Percentiles rank a stretch among this genome's conserved stretches.
Evolutionary conservation across 2,113 vertebrate species (phyloP).

Genomic region (Stomatorhinus ivindoensis): DNA sequence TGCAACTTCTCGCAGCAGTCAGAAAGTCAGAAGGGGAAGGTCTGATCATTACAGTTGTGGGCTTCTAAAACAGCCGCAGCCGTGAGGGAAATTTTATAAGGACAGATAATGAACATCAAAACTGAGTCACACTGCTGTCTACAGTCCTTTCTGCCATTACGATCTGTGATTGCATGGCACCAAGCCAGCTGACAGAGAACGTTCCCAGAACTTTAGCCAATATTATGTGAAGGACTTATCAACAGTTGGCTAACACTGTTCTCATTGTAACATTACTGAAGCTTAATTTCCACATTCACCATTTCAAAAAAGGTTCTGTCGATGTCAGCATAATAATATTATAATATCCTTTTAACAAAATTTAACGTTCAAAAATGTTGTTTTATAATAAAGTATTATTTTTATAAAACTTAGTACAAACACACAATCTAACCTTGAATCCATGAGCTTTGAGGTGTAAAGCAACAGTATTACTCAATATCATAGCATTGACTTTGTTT

Average conservation of each 20-base stretch:
- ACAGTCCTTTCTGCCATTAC: neutral
- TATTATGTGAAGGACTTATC: neutral
- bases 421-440: neutral
- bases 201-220: neutral
- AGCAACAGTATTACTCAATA: neutral
- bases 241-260: neutral
- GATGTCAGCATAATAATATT: neutral
- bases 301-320: neutral
- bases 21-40: neutral
- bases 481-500: neutral
- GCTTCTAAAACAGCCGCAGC: conserved; percentile 28
- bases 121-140: neutral
- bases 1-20: neutral
- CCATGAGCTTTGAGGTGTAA: neutral
- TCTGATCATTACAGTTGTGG: neutral
- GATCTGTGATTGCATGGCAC: neutral
- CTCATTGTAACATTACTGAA: neutral
- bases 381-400: neutral
- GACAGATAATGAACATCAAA: neutral
- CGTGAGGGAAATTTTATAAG: neutral
- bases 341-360: neutral
- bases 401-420: neutral
- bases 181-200: neutral
- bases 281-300: neutral
- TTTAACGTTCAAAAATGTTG: neutral